A percentile compares a stretch with the other conserved stretches of the same genome.
phyloP scores from a whole-genome alignment of 2,797 vertebrate genomes.

The Pogonophryne albipinna region DNA sequence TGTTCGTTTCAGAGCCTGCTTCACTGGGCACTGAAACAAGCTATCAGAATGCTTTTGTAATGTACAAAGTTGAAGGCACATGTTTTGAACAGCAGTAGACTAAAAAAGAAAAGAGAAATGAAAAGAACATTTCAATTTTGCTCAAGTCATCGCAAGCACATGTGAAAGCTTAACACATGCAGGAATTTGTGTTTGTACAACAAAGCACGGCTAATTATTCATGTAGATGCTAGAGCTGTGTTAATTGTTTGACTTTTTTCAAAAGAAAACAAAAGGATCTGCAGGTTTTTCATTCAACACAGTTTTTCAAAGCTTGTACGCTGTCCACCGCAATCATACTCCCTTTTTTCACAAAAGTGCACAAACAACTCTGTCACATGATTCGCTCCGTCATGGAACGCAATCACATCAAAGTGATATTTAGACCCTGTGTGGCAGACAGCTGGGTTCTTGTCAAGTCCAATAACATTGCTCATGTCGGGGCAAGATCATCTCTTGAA shows the following conservation, averaged over 20 bases:
- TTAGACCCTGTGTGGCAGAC: constrained; percentile 57
- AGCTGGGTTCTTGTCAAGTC: constrained; percentile 75
- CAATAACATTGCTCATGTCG: constrained; percentile 67
- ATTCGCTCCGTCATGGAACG: constrained; percentile 46
- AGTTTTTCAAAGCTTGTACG: constrained; percentile 12
- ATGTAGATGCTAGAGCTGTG: not conserved
- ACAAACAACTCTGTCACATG: constrained; percentile 49
- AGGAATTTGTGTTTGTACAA: constrained; percentile 21
- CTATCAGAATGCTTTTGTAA: constrained; percentile 53
- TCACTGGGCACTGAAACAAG: constrained; percentile 64
- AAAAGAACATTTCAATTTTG: constrained; percentile 13
- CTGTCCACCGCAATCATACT: not conserved
- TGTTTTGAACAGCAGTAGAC: constrained; percentile 19
- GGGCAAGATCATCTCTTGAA: constrained; percentile 79
- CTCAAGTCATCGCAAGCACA: constrained; percentile 10
- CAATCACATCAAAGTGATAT: constrained; percentile 64
- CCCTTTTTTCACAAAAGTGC: constrained; percentile 18
- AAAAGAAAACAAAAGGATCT: not conserved
- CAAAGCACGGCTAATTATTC: constrained; percentile 11
- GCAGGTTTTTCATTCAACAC: constrained; percentile 20
- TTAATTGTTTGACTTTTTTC: constrained; percentile 25
- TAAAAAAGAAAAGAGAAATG: not conserved
- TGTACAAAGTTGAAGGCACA: constrained; percentile 46
- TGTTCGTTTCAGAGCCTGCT: constrained; percentile 65
- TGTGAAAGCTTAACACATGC: constrained; percentile 1